Percentiles rank a stretch among this genome's conserved stretches.
phyloP scores from a whole-genome alignment of 2,888 invertebrate genomes.

The Linyphia triangularis region DNA sequence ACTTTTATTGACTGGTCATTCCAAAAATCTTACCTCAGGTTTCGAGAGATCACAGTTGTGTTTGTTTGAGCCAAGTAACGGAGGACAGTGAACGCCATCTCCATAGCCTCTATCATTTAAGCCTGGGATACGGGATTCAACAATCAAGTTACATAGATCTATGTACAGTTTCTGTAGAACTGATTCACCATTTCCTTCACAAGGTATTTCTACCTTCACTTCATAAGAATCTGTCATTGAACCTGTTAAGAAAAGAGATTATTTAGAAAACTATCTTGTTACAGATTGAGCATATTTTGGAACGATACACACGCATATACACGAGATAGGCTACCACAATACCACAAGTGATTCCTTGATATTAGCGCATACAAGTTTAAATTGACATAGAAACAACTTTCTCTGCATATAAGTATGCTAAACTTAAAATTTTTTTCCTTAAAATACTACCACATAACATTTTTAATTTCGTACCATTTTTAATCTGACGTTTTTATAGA shows the following conservation, averaged over 20 bases:
- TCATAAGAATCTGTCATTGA: conserved; percentile 43
- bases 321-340: too few species aligned
- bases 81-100: conserved; percentile 56
- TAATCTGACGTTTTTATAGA: too few species aligned
- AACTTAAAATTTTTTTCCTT: too few species aligned
- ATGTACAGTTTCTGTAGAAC: conserved; percentile 40
- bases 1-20: too few species aligned
- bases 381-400: too few species aligned
- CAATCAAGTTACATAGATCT: conserved; percentile 59
- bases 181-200: conserved; percentile 1
- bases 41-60: conserved; percentile 40
- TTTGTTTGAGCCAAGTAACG: conserved; percentile 36
- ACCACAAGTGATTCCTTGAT: too few species aligned
- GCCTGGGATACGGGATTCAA: conserved; percentile 45
- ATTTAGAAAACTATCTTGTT: not conserved
- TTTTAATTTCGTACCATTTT: too few species aligned
- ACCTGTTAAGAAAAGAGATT: not conserved
- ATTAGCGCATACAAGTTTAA: too few species aligned
- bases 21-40: conserved; percentile 29
- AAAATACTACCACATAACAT: too few species aligned
- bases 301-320: too few species aligned
- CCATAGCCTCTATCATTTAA: conserved; percentile 56
- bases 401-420: too few species aligned
- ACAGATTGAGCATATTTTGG: not conserved
- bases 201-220: conserved; percentile 4